phyloP scores from a whole-genome alignment of 1,140 invertebrate species.

The Philotrypesis tridentata region DNA sequence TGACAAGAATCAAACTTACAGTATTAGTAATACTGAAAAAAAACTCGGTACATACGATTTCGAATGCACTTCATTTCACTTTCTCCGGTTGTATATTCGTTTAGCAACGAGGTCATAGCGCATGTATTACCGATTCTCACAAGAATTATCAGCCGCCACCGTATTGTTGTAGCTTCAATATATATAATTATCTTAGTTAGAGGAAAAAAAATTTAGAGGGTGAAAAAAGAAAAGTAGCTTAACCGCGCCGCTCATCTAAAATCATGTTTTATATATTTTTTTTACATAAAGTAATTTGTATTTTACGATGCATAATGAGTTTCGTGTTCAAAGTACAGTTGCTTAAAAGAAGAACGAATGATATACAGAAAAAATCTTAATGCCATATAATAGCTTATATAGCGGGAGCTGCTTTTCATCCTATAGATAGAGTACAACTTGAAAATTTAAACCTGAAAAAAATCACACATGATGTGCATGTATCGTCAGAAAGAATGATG shows the following conservation, averaged over 20 bases:
- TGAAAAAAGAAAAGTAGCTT: slow-evolving; percentile 2
- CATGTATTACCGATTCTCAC: slow-evolving; percentile 16
- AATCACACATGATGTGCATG: not conserved
- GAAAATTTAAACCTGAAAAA: not conserved
- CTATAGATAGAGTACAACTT: slow-evolving; percentile 1
- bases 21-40: not conserved
- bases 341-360: not conserved
- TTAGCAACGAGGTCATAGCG: not conserved
- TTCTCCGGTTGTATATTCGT: not conserved
- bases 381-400: slow-evolving; percentile 32
- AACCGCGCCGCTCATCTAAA: slow-evolving; percentile 1
- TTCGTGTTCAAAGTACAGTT: slow-evolving; percentile 36
- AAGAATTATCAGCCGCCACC: not conserved
- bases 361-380: slow-evolving; percentile 10
- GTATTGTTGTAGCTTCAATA: slow-evolving; percentile 1
- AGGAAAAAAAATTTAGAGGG: not conserved
- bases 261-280: slow-evolving; percentile 64
- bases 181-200: not conserved
- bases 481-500: not conserved
- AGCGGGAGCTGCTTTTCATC: not conserved
- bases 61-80: not conserved
- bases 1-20: not conserved
- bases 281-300: slow-evolving; percentile 60
- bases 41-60: not conserved
- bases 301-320: slow-evolving; percentile 51